Evolutionary conservation across 2,797 vertebrate species (phyloP), one percentile per base, ranked within the genome.

Genomic region (Austrolebias charrua): DNA sequence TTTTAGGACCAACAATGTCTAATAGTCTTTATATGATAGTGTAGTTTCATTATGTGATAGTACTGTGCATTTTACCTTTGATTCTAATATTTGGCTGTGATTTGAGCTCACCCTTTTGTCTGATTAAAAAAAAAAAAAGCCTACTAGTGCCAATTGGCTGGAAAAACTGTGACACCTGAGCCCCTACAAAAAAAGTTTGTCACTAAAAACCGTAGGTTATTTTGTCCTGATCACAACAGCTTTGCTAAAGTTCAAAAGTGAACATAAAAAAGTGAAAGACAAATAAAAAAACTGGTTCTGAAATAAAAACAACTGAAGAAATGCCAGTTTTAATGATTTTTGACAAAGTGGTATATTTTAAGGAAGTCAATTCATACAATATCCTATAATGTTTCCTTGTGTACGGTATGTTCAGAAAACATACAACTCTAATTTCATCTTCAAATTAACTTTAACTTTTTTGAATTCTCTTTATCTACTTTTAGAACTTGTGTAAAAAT

Each of bases 31-130:
- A 51, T 44, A 31, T 45, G 28, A 53, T 1, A 0, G 15, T 11
- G 55, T 15, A 14, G 19, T 40, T 69, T 56, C 20, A 20, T 8
- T 53, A 7, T n/a, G 10, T 55, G 29, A 19, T 24, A 53, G 15
- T 18, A 33, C 55, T 31, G 14, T 57, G n/a, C 12, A 52, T 44
- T 64, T 66, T 50, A 55, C 24, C 16, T 59, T 58, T 38, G 28
- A 19, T 52, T 56, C 35, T 58, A 62, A 33, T 31, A 59, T 55
- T 40, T 48, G 51, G 35, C 47, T 61, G 48, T 4, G 49, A 47
- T 4, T 47, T 66, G 20, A 54, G 9, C 13, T 44, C 9, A 4
- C 44, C 35, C 6, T 33, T 11, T 64, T 52, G 20, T 67, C 31
- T 52, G 44, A n/a, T 14, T 49, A 60, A 53, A 49, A 19, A 42